Evolutionary conservation across 2,113 vertebrate genomes (phyloP), one percentile per base, ranked within the genome.

Genomic region (Crotophaga sulcirostris): DNA sequence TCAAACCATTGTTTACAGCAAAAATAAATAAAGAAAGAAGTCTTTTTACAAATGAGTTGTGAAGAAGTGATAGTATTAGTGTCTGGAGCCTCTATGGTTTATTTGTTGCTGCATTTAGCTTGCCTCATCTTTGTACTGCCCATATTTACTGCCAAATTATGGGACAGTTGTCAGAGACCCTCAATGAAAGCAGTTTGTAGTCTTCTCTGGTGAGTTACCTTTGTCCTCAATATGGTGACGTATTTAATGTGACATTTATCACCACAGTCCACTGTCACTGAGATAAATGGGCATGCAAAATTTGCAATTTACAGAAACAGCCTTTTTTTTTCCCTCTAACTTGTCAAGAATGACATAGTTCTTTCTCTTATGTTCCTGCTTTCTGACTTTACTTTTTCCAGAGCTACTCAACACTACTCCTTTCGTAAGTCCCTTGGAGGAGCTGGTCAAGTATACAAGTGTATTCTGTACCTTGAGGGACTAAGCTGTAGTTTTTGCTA

Each of bases 1-100:
- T 89, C 13, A 24, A 84, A 42, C 45, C 23, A 51, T 80, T 83
- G 86, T 90, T 94, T 88, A 93, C 42, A 80, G 34, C 49, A 70
- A 33, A 66, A 81, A 19, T 73, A 90, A 94, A 91, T 85, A 76
- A 90, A 84, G 63, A 4, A 83, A 42, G 16, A 42, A 67, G 28
- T 67, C 55, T 45, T 91, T 67, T 69, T 66, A 63, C 13, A 90
- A 68, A 67, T 47, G 26, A 16, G 28, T 83, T 55, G 34, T 47
- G 72, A 88, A 88, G 72, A 75, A 86, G 25, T 8, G 7, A 18
- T 44, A 82, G 49, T 28, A 54, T 69, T n/a, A 55, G 52, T 1
- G 3, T 47, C 31, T 67, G 47, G 56, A 88, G 40, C 28, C 45
- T 72, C 81, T 20, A 0, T 28, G 14, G 28, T 23, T 60, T 0